These are phyloP conservation scores for Heteromyza rotundicornis DNA, from an alignment of 2,888 invertebrate species.

Conservation along the genomic window DNA sequence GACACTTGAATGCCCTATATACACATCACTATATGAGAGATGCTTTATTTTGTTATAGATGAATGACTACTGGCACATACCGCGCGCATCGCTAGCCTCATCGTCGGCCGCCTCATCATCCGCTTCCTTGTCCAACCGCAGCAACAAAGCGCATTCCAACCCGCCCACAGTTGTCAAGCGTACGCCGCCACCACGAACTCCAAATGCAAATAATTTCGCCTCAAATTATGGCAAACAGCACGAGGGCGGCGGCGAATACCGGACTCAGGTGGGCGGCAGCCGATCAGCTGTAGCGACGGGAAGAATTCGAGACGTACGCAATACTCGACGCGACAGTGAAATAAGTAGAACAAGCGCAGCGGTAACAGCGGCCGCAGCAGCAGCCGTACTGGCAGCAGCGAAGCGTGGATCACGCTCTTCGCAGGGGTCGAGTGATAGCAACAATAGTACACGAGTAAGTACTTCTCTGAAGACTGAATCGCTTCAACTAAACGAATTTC, in stretches of 20 bases:
- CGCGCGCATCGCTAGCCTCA: constrained; percentile 74
- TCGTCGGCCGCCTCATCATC: constrained; percentile 64
- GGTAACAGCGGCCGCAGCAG: constrained; percentile 42
- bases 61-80: constrained; percentile 77
- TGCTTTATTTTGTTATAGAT: constrained; percentile 54
- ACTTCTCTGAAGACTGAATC: too few relatives aligned
- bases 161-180: constrained; percentile 38
- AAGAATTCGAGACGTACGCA: not conserved
- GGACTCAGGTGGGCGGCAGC: constrained; percentile 17
- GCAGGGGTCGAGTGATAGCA: constrained; percentile 75
- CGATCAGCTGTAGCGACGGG: constrained; percentile 9
- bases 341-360: constrained; percentile 32
- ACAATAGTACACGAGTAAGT: constrained; percentile 81
- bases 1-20: too few relatives aligned
- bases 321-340: constrained; percentile 30
- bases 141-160: constrained; percentile 53
- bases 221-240: constrained; percentile 17
- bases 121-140: constrained; percentile 54
- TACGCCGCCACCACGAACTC: constrained; percentile 13
- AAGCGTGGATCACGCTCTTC: constrained; percentile 69
- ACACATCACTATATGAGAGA: too few relatives aligned
- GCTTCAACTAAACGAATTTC: not conserved
- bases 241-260: constrained; percentile 16
- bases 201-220: not conserved
- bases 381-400: constrained; percentile 43